These are phyloP conservation scores for Megaceryle torquata DNA, from an alignment of 2,113 vertebrate genomes.

Conservation along the genomic window DNA sequence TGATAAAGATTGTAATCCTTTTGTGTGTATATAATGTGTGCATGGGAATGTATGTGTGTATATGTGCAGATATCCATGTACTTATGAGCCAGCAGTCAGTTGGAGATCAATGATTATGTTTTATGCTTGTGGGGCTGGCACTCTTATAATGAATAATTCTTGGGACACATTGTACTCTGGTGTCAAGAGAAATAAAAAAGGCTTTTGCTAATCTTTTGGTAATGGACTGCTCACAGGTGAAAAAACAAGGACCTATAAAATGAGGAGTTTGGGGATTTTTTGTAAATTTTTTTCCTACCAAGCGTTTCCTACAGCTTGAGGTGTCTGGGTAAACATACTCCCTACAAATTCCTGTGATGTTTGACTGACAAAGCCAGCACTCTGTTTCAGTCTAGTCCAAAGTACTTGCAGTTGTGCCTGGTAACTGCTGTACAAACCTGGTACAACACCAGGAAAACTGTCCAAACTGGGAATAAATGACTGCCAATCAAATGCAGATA, in stretches of 20 bases:
- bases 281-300: background rate
- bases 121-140: background rate
- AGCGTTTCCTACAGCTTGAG: background rate
- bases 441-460: background rate
- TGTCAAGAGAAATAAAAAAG: background rate
- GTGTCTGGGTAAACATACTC: background rate
- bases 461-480: background rate
- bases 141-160: background rate
- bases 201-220: background rate
- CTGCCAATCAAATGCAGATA: conserved; percentile 11
- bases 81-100: background rate
- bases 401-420: background rate
- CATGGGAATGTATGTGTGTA: background rate
- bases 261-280: background rate
- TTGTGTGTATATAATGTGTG: background rate
- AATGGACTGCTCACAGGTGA: background rate
- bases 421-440: background rate
- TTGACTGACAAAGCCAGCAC: background rate
- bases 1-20: background rate
- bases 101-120: background rate
- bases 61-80: background rate
- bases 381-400: background rate
- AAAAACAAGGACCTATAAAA: background rate
- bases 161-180: background rate
- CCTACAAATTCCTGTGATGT: background rate